These are phyloP conservation scores for Frankliniella intonsa DNA, from an alignment of 2,888 invertebrate genomes.

Conservation along the genomic window DNA sequence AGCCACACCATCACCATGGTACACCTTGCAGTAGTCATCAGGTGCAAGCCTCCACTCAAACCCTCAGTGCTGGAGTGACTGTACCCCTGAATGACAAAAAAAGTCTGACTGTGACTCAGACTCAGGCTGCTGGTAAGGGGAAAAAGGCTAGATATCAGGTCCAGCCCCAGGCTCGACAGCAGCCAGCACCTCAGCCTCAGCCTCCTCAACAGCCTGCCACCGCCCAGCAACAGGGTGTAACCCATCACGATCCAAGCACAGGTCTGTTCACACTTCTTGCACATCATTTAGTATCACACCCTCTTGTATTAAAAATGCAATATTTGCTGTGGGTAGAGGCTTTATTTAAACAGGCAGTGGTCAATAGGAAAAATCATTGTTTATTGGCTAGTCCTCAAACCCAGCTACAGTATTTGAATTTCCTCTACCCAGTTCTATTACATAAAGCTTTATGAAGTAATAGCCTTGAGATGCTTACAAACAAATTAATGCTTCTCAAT, in stretches of 20 bases:
- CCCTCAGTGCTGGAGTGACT: constrained; percentile 43
- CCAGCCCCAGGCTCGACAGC: constrained; percentile 30
- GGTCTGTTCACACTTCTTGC: constrained; percentile 11
- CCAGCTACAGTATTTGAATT: not conserved
- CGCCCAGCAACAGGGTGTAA: constrained; percentile 1
- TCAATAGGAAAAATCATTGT: not conserved
- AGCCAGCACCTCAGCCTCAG: constrained; percentile 40
- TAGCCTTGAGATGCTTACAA: no score
- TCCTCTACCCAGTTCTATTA: not conserved
- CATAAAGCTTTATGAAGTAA: no score
- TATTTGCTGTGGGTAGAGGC: not conserved
- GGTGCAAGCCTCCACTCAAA: constrained; percentile 62
- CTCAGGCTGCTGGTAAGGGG: constrained; percentile 40
- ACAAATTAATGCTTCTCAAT: no score
- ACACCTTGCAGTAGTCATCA: constrained; percentile 47
- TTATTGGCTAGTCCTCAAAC: not conserved
- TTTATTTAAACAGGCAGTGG: not conserved
- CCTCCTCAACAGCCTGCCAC: constrained; percentile 37
- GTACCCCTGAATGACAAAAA: constrained; percentile 23
- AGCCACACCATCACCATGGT: constrained; percentile 40
- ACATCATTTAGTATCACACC: not conserved
- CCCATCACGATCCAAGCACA: constrained; percentile 28
- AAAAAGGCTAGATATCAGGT: constrained; percentile 47
- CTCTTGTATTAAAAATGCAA: not conserved
- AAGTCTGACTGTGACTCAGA: constrained; percentile 3